Conservation (phyloP, 2,797 vertebrate species). For the Scolopax bukidnonensis region DNA sequence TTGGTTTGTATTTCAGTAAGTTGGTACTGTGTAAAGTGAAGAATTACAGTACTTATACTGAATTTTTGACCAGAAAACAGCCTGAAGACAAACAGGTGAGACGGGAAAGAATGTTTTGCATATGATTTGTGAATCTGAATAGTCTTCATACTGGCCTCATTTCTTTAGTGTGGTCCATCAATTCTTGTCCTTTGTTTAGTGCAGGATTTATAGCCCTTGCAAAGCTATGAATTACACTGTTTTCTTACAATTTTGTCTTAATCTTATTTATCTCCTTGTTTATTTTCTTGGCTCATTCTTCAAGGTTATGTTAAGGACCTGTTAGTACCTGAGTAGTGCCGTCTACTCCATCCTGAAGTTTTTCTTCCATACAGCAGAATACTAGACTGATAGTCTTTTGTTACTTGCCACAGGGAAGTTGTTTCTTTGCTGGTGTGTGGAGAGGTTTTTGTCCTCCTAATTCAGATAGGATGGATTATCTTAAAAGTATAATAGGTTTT, state of each 20-base stretch:
- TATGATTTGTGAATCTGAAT: background rate
- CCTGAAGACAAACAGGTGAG: background rate
- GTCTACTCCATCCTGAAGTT: background rate
- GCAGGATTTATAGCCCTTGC: background rate
- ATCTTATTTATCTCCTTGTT: background rate
- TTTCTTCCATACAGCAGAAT: background rate
- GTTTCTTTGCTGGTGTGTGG: background rate
- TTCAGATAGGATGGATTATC: background rate
- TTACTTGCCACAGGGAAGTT: background rate
- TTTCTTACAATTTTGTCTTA: background rate
- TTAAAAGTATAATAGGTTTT: background rate
- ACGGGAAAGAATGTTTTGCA: background rate
- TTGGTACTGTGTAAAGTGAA: background rate
- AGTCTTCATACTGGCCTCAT: background rate
- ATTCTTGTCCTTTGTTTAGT: background rate
- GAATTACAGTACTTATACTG: background rate
- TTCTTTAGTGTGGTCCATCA: background rate
- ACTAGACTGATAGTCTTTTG: background rate
- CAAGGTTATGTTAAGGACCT: background rate
- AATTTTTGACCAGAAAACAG: background rate
- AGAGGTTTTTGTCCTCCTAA: background rate
- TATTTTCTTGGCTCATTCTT: background rate
- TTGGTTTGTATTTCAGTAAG: background rate
- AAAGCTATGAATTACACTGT: background rate
- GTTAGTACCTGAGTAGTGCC: background rate